Conservation (phyloP, 2,113 vertebrate species). For the Myxocyprinus asiaticus region DNA sequence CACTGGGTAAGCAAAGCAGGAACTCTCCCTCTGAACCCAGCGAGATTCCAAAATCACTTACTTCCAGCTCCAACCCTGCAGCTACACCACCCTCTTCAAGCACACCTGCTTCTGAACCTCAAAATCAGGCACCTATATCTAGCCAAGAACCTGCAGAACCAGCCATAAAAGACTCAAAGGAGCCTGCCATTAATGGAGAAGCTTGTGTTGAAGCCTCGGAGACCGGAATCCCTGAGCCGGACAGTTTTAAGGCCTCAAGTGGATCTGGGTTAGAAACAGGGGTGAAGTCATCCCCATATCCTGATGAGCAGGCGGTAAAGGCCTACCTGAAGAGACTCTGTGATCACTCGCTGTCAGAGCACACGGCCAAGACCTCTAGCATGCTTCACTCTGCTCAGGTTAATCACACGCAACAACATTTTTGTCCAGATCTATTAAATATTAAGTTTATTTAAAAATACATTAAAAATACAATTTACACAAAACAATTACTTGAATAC, state of each 20-base stretch:
- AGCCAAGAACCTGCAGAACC: neutral
- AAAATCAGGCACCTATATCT: constrained; percentile 15
- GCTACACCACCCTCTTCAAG: neutral
- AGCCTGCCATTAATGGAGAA: constrained; percentile 47
- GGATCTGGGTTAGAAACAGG: constrained; percentile 24
- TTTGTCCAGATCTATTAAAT: too few relatives aligned
- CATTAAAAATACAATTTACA: too few relatives aligned
- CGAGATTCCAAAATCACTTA: neutral
- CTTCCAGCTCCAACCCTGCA: constrained; percentile 25
- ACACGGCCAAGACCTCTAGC: constrained; percentile 55
- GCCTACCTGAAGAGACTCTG: constrained; percentile 79
- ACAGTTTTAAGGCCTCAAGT: constrained; percentile 8
- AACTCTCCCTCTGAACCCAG: constrained; percentile 58
- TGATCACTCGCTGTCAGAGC: constrained; percentile 70
- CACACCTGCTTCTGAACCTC: neutral
- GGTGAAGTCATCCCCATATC: constrained; percentile 66
- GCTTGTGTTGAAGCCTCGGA: constrained; percentile 42
- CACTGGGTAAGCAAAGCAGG: constrained; percentile 38
- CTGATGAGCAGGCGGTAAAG: constrained; percentile 79
- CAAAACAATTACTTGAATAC: too few relatives aligned
- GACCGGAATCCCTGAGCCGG: neutral
- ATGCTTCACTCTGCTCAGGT: constrained; percentile 67
- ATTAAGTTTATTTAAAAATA: too few relatives aligned
- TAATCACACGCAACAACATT: constrained; percentile 4
- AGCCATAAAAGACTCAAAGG: constrained; percentile 10